Percentiles rank a stretch among this genome's conserved stretches.
Evolutionary conservation across 2,113 vertebrate genomes (phyloP).

Genomic region (Panthera tigris): DNA sequence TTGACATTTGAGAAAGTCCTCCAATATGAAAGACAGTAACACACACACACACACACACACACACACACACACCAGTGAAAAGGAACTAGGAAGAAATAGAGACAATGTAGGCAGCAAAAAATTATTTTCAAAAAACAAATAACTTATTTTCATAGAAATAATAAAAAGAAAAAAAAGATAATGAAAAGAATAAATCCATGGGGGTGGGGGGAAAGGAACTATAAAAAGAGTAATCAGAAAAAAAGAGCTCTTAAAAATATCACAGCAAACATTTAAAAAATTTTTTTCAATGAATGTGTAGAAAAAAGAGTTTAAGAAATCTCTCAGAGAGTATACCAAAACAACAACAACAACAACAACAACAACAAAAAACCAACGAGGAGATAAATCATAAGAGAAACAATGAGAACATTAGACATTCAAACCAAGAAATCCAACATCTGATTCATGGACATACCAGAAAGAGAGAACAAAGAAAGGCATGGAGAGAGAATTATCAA

Average conservation of each 20-base stretch:
- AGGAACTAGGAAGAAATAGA: background rate
- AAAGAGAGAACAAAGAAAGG: background rate
- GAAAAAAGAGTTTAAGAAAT: background rate
- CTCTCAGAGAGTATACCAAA: background rate
- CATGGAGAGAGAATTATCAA: background rate
- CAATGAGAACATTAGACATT: background rate
- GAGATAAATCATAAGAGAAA: background rate
- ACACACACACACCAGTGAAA: too few relatives aligned
- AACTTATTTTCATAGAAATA: background rate
- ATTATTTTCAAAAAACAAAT: background rate
- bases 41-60: background rate
- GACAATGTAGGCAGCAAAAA: background rate
- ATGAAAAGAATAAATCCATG: background rate
- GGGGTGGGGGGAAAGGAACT: background rate
- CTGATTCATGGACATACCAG: background rate
- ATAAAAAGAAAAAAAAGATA: background rate
- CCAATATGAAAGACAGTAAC: background rate
- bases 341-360: background rate
- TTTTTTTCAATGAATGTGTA: background rate
- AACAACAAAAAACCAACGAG: background rate
- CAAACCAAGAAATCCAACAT: background rate
- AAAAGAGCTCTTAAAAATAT: background rate
- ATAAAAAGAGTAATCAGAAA: background rate
- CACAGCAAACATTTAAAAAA: background rate
- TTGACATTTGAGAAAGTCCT: constrained; percentile 28